Percentiles rank a stretch among this genome's conserved stretches.
phyloP scores from a whole-genome alignment of 2,888 invertebrate genomes.

The Eupithecia abbreviata region DNA sequence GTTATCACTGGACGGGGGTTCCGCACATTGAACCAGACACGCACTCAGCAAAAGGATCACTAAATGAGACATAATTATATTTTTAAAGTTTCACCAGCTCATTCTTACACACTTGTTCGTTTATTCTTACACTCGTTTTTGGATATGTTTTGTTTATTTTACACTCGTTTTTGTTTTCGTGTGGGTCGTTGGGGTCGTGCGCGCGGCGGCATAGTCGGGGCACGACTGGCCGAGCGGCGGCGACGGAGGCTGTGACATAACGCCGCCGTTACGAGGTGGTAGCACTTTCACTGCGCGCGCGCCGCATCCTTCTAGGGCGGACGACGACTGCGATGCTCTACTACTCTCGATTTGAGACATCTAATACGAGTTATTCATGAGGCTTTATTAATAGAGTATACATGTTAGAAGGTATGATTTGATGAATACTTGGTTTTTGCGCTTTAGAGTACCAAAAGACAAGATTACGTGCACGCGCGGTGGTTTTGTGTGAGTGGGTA shows the following conservation, averaged over 20 bases:
- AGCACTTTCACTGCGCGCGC: conserved; percentile 74
- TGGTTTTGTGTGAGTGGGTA: neutral
- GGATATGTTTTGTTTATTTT: conserved; percentile 34
- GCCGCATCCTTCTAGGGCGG: conserved; percentile 61
- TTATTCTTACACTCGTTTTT: conserved; percentile 34
- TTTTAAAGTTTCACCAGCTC: conserved; percentile 60
- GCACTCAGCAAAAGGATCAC: conserved; percentile 71
- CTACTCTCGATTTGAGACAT: conserved; percentile 35
- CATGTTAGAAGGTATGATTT: conserved; percentile 1
- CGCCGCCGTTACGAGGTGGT: conserved; percentile 66
- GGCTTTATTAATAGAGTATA: neutral
- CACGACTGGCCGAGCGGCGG: conserved; percentile 62
- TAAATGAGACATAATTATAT: conserved; percentile 65
- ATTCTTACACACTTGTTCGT: conserved; percentile 53
- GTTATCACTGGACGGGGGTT: conserved; percentile 57
- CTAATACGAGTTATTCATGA: neutral
- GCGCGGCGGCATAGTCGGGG: conserved; percentile 73
- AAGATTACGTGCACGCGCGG: neutral
- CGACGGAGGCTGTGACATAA: conserved; percentile 72
- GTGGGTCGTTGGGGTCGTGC: conserved; percentile 57
- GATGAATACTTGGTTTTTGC: neutral
- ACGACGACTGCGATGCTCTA: conserved; percentile 42
- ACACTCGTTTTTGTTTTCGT: conserved; percentile 23
- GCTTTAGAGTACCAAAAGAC: neutral
- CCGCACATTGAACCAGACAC: conserved; percentile 60